These are phyloP conservation scores for Lamellibrachia columna DNA, from an alignment of 2,888 invertebrate species.

Conservation along the genomic window DNA sequence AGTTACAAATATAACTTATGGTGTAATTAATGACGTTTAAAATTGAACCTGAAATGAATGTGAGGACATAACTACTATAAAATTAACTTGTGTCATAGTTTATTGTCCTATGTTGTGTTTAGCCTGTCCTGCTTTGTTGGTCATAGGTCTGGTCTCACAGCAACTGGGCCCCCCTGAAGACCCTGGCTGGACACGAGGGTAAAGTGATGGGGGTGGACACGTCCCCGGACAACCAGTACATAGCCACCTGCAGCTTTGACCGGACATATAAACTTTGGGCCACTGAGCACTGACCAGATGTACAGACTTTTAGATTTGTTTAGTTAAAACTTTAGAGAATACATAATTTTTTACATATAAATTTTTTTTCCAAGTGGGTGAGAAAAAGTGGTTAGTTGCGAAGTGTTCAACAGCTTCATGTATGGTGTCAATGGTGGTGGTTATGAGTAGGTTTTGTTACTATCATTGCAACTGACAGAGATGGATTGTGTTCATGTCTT, in stretches of 20 bases:
- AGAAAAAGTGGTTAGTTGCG: too few species aligned
- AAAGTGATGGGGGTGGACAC: slow-evolving; percentile 96
- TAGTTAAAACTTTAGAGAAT: too few species aligned
- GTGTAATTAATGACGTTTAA: background rate
- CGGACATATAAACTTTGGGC: slow-evolving; percentile 95
- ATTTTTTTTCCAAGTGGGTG: too few species aligned
- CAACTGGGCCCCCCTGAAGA: slow-evolving; percentile 96
- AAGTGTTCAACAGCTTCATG: too few species aligned
- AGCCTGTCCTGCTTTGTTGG: background rate
- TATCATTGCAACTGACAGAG: too few species aligned
- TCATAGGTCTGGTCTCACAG: slow-evolving; percentile 88
- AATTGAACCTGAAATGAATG: background rate
- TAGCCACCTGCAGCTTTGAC: slow-evolving; percentile 94
- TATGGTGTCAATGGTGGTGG: too few species aligned
- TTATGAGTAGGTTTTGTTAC: too few species aligned
- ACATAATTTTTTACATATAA: too few species aligned
- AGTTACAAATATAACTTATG: background rate
- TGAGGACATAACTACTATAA: background rate
- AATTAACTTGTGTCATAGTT: background rate
- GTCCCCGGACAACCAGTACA: slow-evolving; percentile 87
- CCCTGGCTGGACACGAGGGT: slow-evolving; percentile 93
- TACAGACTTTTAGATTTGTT: too few species aligned
- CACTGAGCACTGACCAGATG: background rate
- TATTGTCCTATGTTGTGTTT: background rate
- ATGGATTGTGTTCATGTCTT: too few species aligned